These are phyloP conservation scores for Sesia apiformis DNA, from an alignment of 2,888 invertebrate genomes.

Conservation along the genomic window DNA sequence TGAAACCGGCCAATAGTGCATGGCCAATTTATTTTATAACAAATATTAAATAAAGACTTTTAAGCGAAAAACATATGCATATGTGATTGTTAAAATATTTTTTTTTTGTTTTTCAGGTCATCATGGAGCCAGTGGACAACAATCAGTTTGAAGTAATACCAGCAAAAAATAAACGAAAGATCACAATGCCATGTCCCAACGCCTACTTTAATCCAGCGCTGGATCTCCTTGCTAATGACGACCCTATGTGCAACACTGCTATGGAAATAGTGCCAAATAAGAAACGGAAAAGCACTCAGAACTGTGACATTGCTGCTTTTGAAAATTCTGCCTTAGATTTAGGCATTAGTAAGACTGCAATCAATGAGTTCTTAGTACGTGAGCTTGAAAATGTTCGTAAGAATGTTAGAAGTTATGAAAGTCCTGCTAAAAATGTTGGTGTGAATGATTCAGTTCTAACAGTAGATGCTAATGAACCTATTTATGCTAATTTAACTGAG, in stretches of 20 bases:
- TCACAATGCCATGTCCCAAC: slow-evolving; percentile 42
- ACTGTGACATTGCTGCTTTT: slow-evolving; percentile 49
- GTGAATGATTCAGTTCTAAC: slow-evolving; percentile 3
- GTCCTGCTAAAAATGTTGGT: slow-evolving; percentile 9
- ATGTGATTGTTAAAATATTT: neutral
- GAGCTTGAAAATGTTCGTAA: slow-evolving; percentile 61
- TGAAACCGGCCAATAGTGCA: too few relatives aligned
- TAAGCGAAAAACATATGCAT: too few relatives aligned
- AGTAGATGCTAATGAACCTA: slow-evolving; percentile 24
- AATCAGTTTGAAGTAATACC: slow-evolving; percentile 63
- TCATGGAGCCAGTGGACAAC: slow-evolving; percentile 54
- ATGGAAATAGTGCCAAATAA: slow-evolving; percentile 64
- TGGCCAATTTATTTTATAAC: too few relatives aligned
- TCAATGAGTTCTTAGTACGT: slow-evolving; percentile 48
- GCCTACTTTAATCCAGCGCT: slow-evolving; percentile 61
- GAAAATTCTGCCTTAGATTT: slow-evolving; percentile 61
- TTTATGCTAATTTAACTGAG: slow-evolving; percentile 40
- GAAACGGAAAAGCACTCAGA: slow-evolving; percentile 51
- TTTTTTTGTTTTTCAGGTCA: slow-evolving; percentile 17
- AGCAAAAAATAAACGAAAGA: slow-evolving; percentile 52
- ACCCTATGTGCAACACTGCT: slow-evolving; percentile 63
- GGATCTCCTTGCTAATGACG: slow-evolving; percentile 60
- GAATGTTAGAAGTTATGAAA: slow-evolving; percentile 18
- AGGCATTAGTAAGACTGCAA: slow-evolving; percentile 43
- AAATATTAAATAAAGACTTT: too few relatives aligned